Percentiles rank a stretch among this genome's conserved stretches.
Evolutionary conservation across 2,113 vertebrate species (phyloP).

Genomic region (Sander lucioperca): DNA sequence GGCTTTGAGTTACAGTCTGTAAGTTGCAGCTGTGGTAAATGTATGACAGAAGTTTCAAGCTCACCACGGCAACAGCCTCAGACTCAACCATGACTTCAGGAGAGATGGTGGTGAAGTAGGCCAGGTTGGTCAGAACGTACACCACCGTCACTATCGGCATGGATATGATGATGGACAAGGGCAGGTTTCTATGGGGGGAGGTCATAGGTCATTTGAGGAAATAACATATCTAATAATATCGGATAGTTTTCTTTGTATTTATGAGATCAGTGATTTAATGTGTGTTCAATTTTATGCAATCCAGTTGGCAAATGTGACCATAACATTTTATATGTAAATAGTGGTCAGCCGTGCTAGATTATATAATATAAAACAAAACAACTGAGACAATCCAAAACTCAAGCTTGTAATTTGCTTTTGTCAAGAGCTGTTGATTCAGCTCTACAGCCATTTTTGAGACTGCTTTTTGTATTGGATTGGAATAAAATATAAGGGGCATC

Average conservation of each 20-base stretch:
- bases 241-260: neutral
- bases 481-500: neutral
- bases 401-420: neutral
- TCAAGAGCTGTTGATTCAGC: neutral
- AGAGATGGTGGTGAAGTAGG: constrained; percentile 84
- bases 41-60: neutral
- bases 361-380: neutral
- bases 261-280: neutral
- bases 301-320: neutral
- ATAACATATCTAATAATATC: neutral
- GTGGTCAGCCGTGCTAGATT: neutral
- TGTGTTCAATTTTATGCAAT: constrained; percentile 20
- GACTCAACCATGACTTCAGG: constrained; percentile 79
- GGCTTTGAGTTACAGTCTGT: neutral
- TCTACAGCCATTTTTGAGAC: neutral
- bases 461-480: neutral
- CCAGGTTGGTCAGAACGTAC: constrained; percentile 85
- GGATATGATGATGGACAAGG: constrained; percentile 83
- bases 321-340: neutral
- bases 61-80: constrained; percentile 83
- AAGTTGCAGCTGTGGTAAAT: neutral
- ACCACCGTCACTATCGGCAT: constrained; percentile 84
- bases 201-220: constrained; percentile 20
- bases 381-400: neutral
- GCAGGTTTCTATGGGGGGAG: constrained; percentile 72